phyloP scores from a whole-genome alignment of 2,888 invertebrate species.

The Drosophila infuscata region DNA sequence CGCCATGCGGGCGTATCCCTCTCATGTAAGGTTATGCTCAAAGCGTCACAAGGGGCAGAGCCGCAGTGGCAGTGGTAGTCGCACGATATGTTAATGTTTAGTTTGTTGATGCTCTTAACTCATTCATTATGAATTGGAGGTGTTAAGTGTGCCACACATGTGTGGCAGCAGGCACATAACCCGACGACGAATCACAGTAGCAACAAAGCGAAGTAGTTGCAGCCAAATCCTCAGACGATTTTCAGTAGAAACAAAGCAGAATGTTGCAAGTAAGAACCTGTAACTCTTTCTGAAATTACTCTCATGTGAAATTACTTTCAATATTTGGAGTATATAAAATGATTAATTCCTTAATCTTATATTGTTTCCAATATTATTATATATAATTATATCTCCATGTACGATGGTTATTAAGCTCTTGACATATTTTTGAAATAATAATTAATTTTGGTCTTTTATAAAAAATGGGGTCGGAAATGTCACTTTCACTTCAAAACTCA shows the following conservation, averaged over 20 bases:
- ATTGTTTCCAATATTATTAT: background rate
- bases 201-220: background rate
- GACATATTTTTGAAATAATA: background rate
- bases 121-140: slow-evolving; percentile 80
- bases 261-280: background rate
- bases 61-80: slow-evolving; percentile 40
- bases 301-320: background rate
- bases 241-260: background rate
- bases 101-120: slow-evolving; percentile 79
- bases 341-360: background rate
- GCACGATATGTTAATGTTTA: slow-evolving; percentile 66
- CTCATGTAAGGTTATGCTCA: slow-evolving; percentile 41
- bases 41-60: slow-evolving; percentile 32
- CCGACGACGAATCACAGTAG: background rate
- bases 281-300: background rate
- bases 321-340: background rate
- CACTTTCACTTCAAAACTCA: background rate
- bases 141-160: slow-evolving; percentile 73
- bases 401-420: background rate
- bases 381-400: background rate
- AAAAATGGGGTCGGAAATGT: too few relatives aligned
- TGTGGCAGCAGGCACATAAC: slow-evolving; percentile 13
- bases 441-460: background rate
- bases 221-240: background rate
- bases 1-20: slow-evolving; percentile 67